Evolutionary conservation across 2,797 vertebrate genomes (phyloP).

Genomic region (Semotilus atromaculatus): DNA sequence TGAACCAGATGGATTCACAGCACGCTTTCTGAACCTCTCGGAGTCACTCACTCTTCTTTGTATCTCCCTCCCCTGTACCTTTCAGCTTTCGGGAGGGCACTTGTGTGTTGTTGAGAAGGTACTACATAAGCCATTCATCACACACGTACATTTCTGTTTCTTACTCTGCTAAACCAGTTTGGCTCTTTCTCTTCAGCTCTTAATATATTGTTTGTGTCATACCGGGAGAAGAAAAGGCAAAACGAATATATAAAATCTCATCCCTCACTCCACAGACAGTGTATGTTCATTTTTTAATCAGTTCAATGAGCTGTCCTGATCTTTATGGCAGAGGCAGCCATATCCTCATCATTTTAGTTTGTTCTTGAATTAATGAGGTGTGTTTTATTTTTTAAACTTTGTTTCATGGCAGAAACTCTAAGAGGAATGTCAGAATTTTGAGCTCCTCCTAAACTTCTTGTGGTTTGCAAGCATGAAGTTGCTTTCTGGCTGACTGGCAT

Average conservation of each 20-base stretch:
- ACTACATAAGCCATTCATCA: conserved; percentile 34
- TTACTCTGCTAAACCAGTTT: conserved; percentile 7
- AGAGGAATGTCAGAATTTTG: conserved; percentile 11
- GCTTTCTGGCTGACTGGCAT: not conserved
- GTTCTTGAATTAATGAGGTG: not conserved
- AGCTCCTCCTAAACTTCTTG: not conserved
- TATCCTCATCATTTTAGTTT: conserved; percentile 7
- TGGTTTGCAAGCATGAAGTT: conserved; percentile 11
- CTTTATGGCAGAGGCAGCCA: not conserved
- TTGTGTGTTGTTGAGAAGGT: conserved; percentile 27
- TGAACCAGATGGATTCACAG: conserved; percentile 58
- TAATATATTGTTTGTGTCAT: conserved; percentile 42
- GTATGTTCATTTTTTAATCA: conserved; percentile 45
- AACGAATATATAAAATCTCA: conserved; percentile 46
- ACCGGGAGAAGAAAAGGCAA: conserved; percentile 29
- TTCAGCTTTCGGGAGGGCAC: not conserved
- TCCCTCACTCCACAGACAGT: conserved; percentile 41
- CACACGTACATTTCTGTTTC: not conserved
- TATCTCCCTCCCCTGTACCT: conserved; percentile 7
- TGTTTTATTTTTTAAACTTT: not conserved
- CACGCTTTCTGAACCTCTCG: conserved; percentile 39
- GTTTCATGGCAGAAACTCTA: not conserved
- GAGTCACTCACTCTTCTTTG: conserved; percentile 38
- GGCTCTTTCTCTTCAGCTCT: not conserved
- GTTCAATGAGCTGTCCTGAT: conserved; percentile 18